Conservation (phyloP, 1,140 invertebrate species). For the Metaphire vulgaris region DNA sequence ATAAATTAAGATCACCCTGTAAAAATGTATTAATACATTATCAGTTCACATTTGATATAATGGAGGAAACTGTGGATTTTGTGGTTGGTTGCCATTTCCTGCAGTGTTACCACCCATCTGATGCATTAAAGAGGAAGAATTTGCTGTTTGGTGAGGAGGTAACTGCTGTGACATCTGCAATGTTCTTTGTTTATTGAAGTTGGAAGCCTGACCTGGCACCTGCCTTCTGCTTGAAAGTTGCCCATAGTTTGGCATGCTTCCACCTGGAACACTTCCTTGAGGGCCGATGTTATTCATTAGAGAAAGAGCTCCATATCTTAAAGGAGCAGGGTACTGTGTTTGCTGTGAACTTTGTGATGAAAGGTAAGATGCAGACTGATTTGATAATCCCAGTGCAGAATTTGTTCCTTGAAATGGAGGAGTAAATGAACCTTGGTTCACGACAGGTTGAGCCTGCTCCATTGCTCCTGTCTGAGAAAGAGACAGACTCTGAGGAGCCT, state of each 20-base stretch:
- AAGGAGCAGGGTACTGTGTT: neutral
- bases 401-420: neutral
- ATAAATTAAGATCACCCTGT: no score
- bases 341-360: neutral
- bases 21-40: no score
- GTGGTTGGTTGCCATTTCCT: neutral
- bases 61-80: neutral
- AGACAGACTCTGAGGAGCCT: neutral
- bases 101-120: neutral
- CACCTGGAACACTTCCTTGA: neutral
- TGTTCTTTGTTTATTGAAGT: neutral
- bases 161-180: neutral
- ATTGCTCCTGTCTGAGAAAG: neutral
- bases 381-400: neutral
- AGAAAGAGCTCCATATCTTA: neutral
- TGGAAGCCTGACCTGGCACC: neutral
- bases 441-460: neutral
- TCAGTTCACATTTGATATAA: neutral
- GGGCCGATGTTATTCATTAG: neutral
- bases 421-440: neutral
- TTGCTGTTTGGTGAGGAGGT: neutral
- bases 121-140: neutral
- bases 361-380: neutral
- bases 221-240: neutral
- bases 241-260: neutral